These are phyloP conservation scores for Sepiola atlantica DNA, from an alignment of 2,888 invertebrate genomes.

Conservation along the genomic window DNA sequence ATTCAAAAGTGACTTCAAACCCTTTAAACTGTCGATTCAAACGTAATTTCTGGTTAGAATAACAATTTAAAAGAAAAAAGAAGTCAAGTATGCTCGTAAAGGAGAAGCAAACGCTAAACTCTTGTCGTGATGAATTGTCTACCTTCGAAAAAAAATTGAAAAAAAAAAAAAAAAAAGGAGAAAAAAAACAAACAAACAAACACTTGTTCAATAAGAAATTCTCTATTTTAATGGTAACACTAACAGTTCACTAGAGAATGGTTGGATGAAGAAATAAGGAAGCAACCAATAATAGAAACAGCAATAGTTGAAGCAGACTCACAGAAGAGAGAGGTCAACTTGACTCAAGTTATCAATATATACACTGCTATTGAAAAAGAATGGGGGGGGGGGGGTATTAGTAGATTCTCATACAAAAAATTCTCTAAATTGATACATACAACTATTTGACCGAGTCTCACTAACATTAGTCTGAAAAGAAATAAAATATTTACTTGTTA, in stretches of 20 bases:
- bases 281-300: constrained; percentile 42
- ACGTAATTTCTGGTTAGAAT: too few relatives aligned
- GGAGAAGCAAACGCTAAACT: too few relatives aligned
- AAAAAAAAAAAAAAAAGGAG: too few relatives aligned
- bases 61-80: too few relatives aligned
- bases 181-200: not conserved
- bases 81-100: too few relatives aligned
- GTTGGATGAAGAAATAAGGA: constrained; percentile 32
- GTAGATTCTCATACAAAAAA: not conserved
- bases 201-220: not conserved
- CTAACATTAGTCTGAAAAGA: not conserved
- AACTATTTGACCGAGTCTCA: not conserved
- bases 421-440: not conserved
- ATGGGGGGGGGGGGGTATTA: not conserved
- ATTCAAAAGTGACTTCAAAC: too few relatives aligned
- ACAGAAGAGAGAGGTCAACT: constrained; percentile 47
- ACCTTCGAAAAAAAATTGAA: too few relatives aligned
- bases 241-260: not conserved
- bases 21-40: too few relatives aligned
- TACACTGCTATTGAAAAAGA: not conserved
- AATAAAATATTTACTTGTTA: not conserved
- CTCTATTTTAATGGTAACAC: not conserved
- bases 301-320: constrained; percentile 50
- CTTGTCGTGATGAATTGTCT: too few relatives aligned
- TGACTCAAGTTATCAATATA: constrained; percentile 34